Base-by-base conservation (phyloP, 1,140 invertebrate genomes). In the Pachypsylla venusta region DNA sequence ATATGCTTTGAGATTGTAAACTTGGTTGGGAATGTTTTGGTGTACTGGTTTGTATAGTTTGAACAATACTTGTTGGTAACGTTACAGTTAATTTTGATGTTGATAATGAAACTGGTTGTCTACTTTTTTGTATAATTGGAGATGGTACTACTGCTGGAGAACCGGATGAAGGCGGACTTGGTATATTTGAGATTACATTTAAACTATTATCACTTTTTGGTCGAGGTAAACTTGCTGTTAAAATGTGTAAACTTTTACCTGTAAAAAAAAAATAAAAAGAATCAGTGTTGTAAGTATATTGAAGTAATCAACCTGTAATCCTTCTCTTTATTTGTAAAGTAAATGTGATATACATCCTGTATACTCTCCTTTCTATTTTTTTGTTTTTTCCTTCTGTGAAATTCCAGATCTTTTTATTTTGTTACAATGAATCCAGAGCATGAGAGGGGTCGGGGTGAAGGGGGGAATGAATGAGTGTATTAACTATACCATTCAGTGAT, bases 201-300 rank as follows among this genome's bases (percentile, higher is more conserved):
- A 88, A 87, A 72, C 87, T 87, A 72, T 83, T 86, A 69, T 89
- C 86, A 53, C 84, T 87, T 70, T 87, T 87, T 64, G 86, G 86
- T 63, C 85, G 77, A 24, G 86, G 86, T 64, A 88, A 71, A 62
- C 72, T 74, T 22, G 69, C 63, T 1, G 63, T 67, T 13, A 67
- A 57, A 14, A 67, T 67, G 48, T 67, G 66, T 10, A 67, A 30
- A 57, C 66, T 66, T 35, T 53, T 48, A 48, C 42, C 42, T 48
- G 42, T n/a, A 22, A 48, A 48, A 5, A 48, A n/a, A n/a, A 48
- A 48, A 48, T 19, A 48, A 48, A 48, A 48, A 48, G n/a, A n/a
- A n/a, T n/a, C n/a, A n/a, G n/a, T n/a, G n/a, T n/a, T n/a, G n/a
- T n/a, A n/a, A n/a, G n/a, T n/a, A n/a, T n/a, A n/a, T n/a, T n/a